These are phyloP conservation scores for Scomber scombrus DNA, from an alignment of 2,113 vertebrate genomes.

Conservation along the genomic window DNA sequence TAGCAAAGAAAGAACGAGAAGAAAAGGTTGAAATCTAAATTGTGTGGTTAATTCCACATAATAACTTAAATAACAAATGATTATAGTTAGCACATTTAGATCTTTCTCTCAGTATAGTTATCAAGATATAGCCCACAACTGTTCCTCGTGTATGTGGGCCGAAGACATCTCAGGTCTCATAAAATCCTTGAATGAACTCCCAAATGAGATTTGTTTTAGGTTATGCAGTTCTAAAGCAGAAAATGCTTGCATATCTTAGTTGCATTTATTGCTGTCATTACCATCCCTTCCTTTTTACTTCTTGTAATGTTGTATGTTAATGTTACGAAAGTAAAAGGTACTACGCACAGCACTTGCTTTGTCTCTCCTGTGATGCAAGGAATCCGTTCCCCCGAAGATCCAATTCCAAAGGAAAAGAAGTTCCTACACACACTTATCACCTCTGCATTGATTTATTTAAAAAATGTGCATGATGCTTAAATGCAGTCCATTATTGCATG, in stretches of 20 bases:
- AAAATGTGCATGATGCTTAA: no score
- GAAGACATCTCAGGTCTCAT: background rate
- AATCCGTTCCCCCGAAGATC: no score
- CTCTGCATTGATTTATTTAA: no score
- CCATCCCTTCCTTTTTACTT: conserved; percentile 1
- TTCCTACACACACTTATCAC: no score
- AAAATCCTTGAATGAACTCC: conserved; percentile 35
- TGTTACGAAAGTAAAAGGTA: no score
- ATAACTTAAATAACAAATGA: background rate
- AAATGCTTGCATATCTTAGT: conserved; percentile 34
- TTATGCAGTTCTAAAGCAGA: conserved; percentile 1
- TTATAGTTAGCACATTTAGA: conserved; percentile 3
- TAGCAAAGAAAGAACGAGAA: background rate
- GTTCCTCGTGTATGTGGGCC: background rate
- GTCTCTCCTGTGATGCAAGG: no score
- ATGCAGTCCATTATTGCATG: no score
- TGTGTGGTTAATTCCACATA: no score
- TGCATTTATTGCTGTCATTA: background rate
- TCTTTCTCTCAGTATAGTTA: conserved; percentile 4
- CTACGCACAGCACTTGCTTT: no score
- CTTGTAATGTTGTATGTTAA: background rate
- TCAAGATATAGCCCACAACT: background rate
- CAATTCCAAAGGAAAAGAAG: no score
- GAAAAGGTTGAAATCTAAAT: background rate
- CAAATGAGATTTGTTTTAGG: conserved; percentile 44